A percentile compares a stretch with the other conserved stretches of the same genome.
Conservation (phyloP, 2,888 invertebrate species). For the Nycteola revayana region DNA sequence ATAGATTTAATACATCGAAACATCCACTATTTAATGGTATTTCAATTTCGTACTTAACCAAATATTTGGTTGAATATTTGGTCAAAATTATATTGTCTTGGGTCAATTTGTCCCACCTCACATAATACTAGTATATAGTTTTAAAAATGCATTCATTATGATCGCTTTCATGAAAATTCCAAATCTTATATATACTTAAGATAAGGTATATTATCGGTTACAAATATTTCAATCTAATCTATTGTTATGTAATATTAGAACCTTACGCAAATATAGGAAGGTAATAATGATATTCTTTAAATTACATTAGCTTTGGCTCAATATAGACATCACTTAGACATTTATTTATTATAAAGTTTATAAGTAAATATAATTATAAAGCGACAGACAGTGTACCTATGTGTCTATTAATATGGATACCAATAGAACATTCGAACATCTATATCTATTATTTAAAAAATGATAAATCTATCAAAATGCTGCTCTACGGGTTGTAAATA, state of each 20-base stretch:
- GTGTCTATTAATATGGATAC: conserved; percentile 22
- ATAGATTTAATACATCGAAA: conserved; percentile 56
- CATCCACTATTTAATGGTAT: conserved; percentile 55
- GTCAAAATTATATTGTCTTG: conserved; percentile 76
- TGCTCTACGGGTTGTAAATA: conserved; percentile 26
- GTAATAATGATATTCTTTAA: conserved; percentile 44
- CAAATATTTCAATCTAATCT: conserved; percentile 30
- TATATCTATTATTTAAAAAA: no score
- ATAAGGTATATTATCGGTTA: conserved; percentile 42
- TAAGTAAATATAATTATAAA: conserved; percentile 37
- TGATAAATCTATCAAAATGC: conserved; percentile 26
- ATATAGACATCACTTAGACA: conserved; percentile 44
- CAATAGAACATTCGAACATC: conserved; percentile 22
- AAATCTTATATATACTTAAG: conserved; percentile 38
- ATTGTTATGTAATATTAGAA: conserved; percentile 41
- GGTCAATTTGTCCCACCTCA: conserved; percentile 50
- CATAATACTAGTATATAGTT: conserved; percentile 40
- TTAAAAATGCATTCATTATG: conserved; percentile 38
- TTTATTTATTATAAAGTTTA: conserved; percentile 18
- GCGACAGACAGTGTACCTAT: conserved; percentile 27
- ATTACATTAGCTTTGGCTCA: conserved; percentile 60
- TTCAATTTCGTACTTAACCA: conserved; percentile 62
- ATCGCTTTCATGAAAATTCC: conserved; percentile 38
- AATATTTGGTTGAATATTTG: conserved; percentile 72
- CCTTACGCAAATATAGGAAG: conserved; percentile 37